Base-by-base conservation (phyloP, 2,888 invertebrate species). In the Dasypogon diadema region DNA sequence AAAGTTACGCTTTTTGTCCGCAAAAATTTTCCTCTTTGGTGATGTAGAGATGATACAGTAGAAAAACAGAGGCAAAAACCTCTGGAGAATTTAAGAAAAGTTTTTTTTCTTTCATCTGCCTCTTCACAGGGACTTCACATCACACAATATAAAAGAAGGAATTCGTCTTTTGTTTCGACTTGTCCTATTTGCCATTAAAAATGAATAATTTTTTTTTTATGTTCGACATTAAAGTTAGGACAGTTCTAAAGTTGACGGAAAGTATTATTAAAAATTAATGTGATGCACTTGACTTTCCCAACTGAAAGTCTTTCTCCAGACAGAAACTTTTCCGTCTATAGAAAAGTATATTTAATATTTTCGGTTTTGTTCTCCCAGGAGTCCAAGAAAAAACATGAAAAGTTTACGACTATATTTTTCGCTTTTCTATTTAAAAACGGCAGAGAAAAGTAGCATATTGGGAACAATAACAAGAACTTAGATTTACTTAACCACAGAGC, bases 1-100 rank as follows among this genome's bases (percentile, higher is more conserved):
- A 68, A 68, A 68, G 68, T 68, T 51, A 68, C 48, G 48, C 68
- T 68, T 68, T 68, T 68, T 68, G 51, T 68, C 68, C 30, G 24
- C 48, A 68, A 68, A n/a, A 68, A 68, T 51, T 68, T 51, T 68
- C 51, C 26, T 4, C 51, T 51, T 30, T 68, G 68, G 26, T 68
- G 51, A 51, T 48, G 26, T 51, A 26, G 48, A 51, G 14, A 68
- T 68, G 48, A 68, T 51, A 51, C 16, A 68, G 48, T 34, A 37
- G 22, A 14, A 68, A n/a, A 12, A n/a, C 58, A 58, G 58, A 4
- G 68, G 16, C 68, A 26, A 68, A 22, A 51, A 51, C 24, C 68
- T 51, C 30, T 16, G 14, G 68, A 26, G 51, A 30, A 26, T 68
- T 30, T 48, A 14, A 48, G 26, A 24, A 68, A 68, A 24, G 24